Base-by-base conservation (phyloP, 2,797 vertebrate genomes). In the Manis javanica region DNA sequence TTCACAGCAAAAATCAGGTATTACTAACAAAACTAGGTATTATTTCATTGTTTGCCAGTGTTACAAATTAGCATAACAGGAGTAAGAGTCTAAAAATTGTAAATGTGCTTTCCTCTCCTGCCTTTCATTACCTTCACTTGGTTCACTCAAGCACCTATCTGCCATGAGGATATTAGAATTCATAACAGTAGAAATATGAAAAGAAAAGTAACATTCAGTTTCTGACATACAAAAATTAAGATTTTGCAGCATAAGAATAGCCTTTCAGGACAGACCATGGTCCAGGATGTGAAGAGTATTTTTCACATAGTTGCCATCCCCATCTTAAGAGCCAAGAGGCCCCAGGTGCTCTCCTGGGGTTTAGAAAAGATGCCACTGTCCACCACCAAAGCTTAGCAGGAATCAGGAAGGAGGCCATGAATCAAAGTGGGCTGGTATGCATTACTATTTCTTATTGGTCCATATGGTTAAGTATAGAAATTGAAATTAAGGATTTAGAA, bases 181-280 rank as follows among this genome's bases (percentile, higher is more conserved):
- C 77, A 90, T 71, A 82, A 84, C 7, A 95, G 72, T 26, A 92
- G 42, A 95, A 95, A 68, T 92, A 29, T 69, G 89, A 92, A 78
- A 75, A 92, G 57, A 91, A 91, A 91, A 87, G 49, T 90, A 84
- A 57, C 42, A 66, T 59, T 92, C 53, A 61, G 1, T 71, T 89
- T 89, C 64, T 51, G 13, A 18, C 84, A 46, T 49, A 95, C 34
- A 92, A 63, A 96, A 91, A 55, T 46, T 69, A n/a, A 46, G 31
- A 93, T 51, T 91, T 31, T 95, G 23, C 3, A 88, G 57, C 59
- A 61, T 77, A 24, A 81, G 51, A 88, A 64, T 1, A 86, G 78
- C 64, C 34, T 86, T 86, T 49, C n/a, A 78, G 78, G 64, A 53
- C 1, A 75, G n/a, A 93, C 49, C 69, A 59, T 64, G 42, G 66